Evolutionary conservation across 2,113 vertebrate genomes (phyloP), one percentile per base, ranked within the genome.

Genomic region (Nycticryphes semicollaris): DNA sequence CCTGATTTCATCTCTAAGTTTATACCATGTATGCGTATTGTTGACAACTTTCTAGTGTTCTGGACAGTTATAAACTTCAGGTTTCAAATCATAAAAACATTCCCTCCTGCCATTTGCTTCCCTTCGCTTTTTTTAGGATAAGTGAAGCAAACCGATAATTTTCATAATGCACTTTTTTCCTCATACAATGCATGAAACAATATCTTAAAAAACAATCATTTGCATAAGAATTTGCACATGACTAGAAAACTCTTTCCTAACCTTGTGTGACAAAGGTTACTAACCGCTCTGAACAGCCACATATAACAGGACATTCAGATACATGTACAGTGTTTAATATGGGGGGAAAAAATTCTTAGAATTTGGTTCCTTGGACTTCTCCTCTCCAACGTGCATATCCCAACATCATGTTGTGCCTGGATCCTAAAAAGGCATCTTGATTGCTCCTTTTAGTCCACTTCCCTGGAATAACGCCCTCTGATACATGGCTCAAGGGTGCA

Each of bases 401-500:
- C 77, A 59, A 54, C 7, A 54, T 13, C 9, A 30, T 35, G 23
- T 80, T 81, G n/a, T 19, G 35, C 12, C 59, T 51, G 9, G 33
- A 50, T 28, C 48, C 72, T 67, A 86, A 80, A 88, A 63, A 72
- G 9, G 50, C 11, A 74, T 37, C 37, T 8, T 7, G 20, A 33
- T 57, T 19, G 37, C 15, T 70, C 14, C n/a, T 89, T 50, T 70
- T 14, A 74, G 27, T 39, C 57, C 57, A 14, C 39, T 70, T 78
- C 12, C 28, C 47, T 78, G 68, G 60, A 81, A 80, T 43, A 57
- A 33, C 1, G 19, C n/a, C 33, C 22, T 45, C 14, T 25, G 45
- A 54, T 13, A 28, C 14, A 27, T 0, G 1, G 23, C 59, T 56
- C n/a, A 54, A 8, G 73, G 72, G 4, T 12, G 50, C 1, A 1